Percentiles rank a stretch among this genome's conserved stretches.
Conservation (phyloP, 2,888 invertebrate genomes). For the Eilema sororculum region DNA sequence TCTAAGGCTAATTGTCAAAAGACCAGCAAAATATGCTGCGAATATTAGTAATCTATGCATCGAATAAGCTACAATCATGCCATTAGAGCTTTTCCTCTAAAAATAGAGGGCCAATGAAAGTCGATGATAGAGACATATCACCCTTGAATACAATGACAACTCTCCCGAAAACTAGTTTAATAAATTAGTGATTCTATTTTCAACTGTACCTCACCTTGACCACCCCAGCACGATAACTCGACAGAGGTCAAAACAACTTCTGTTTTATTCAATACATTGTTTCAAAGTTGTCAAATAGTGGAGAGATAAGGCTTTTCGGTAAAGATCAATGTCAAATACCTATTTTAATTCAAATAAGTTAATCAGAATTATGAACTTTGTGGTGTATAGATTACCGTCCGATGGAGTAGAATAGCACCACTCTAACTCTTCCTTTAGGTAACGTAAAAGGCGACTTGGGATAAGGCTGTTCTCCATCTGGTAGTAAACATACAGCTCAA, state of each 20-base stretch:
- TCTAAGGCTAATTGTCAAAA: too few species aligned
- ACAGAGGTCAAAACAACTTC: background rate
- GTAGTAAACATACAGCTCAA: too few species aligned
- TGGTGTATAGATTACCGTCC: too few species aligned
- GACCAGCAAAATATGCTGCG: too few species aligned
- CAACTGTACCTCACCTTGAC: background rate
- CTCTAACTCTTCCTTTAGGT: too few species aligned
- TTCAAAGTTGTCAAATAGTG: too few species aligned
- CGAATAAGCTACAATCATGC: too few species aligned
- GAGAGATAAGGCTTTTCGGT: background rate
- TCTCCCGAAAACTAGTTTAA: background rate
- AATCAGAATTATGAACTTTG: background rate
- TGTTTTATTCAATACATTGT: too few species aligned
- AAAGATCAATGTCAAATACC: background rate
- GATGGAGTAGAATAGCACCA: too few species aligned
- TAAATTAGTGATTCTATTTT: background rate
- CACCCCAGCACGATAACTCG: background rate
- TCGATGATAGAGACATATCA: background rate
- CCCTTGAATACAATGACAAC: background rate
- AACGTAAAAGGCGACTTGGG: too few species aligned
- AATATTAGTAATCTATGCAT: too few species aligned
- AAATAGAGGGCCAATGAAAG: background rate
- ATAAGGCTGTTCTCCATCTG: too few species aligned
- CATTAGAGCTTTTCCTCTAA: background rate
- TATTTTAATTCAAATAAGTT: background rate